Percentiles rank a stretch among this genome's conserved stretches.
These are phyloP conservation scores for Cephus spinipes DNA, from an alignment of 2,888 invertebrate genomes.

Conservation along the genomic window DNA sequence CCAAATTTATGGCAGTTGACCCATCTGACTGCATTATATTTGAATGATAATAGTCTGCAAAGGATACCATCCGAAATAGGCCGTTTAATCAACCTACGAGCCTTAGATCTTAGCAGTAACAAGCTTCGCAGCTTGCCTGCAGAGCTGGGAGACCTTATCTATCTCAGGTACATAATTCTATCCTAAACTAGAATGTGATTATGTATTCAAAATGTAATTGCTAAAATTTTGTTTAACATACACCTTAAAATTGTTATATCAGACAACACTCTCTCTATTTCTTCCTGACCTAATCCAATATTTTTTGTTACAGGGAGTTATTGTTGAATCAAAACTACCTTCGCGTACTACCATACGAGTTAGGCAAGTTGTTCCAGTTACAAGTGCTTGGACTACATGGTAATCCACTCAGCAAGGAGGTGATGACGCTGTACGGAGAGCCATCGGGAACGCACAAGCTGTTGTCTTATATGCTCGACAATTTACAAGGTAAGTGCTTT, in stretches of 20 bases:
- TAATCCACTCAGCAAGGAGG: slow-evolving; percentile 94
- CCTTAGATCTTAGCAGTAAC: slow-evolving; percentile 94
- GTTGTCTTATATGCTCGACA: slow-evolving; percentile 94
- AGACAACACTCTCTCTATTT: no score
- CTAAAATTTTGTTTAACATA: background rate
- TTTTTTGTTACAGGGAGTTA: slow-evolving; percentile 80
- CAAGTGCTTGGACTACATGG: slow-evolving; percentile 92
- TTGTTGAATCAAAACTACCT: slow-evolving; percentile 94
- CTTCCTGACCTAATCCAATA: background rate
- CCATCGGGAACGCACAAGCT: slow-evolving; percentile 95
- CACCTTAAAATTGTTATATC: no score
- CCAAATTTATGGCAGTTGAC: slow-evolving; percentile 91
- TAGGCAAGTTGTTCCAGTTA: slow-evolving; percentile 97
- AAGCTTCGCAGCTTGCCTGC: slow-evolving; percentile 94
- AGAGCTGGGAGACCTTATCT: slow-evolving; percentile 96
- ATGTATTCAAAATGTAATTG: background rate
- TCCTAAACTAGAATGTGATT: background rate
- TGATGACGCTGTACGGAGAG: slow-evolving; percentile 91
- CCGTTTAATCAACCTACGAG: slow-evolving; percentile 84
- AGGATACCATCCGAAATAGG: slow-evolving; percentile 93
- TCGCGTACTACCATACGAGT: slow-evolving; percentile 93
- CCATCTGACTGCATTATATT: slow-evolving; percentile 93
- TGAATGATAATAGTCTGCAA: slow-evolving; percentile 95
- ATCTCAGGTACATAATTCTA: slow-evolving; percentile 77
- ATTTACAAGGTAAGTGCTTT: slow-evolving; percentile 84